Base-by-base conservation (phyloP, 2,888 invertebrate genomes). In the Lycaena phlaeas region DNA sequence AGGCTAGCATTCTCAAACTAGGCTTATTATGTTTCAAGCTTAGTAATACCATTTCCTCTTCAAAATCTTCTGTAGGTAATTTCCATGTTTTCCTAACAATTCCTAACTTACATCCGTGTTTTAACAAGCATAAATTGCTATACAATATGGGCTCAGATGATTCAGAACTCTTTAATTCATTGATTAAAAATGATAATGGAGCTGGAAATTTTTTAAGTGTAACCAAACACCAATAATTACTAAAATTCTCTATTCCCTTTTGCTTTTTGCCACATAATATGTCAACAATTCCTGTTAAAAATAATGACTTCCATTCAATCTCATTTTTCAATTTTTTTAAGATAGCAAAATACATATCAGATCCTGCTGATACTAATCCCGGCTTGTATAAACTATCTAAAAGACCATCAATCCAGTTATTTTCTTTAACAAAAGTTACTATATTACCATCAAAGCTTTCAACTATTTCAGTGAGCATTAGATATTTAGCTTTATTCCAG, bases 401-500 rank as follows among this genome's bases (percentile, higher is more conserved):
- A 9, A 84, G 57, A 10, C 85, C 85, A 46, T 68, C 55, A 31
- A 70, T 46, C 68, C 74, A 75, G 10, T 61, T 50, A 43, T 58
- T 56, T 27, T 62, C 43, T 14, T 51, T 5, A 5, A 63, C 22
- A 14, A 66, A 28, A 15, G 40, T 40, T 12, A 44, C 14, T 48
- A 62, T 30, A 47, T 56, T 46, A 46, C 37, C 48, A 28, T 58
- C 59, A 46, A 51, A 49, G 45, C 61, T 53, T 52, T 68, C 62
- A 60, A 86, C 61, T 30, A 88, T 68, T 60, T 85, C 86, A 27
- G 85, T 64, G 4, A 89, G 59, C 72, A 87, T 86, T 44, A 85
- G 70, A 61, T 84, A 89, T 53, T 88, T 89, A 28, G 81, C 85
- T 61, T 88, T 87, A 50, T 86, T 87, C 73, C 86, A 86, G 68